Percentiles rank a stretch among this genome's conserved stretches.
These are phyloP conservation scores for Zosterops pallidus DNA, from an alignment of 2,113 vertebrate species.

Conservation along the genomic window DNA sequence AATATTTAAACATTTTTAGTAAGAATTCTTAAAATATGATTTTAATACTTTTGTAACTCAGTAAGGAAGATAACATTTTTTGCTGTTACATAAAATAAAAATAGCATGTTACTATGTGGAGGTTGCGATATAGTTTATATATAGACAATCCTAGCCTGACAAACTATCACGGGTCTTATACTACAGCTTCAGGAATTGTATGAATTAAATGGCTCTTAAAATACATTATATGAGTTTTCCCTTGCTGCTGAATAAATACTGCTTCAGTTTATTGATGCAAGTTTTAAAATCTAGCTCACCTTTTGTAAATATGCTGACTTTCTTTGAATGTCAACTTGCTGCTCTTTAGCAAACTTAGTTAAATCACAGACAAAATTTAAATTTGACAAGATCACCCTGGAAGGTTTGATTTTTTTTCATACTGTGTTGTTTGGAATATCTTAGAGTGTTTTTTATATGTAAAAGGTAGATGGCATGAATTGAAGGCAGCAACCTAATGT, in stretches of 20 bases:
- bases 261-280: not conserved
- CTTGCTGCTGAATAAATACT: not conserved
- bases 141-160: constrained; percentile 61
- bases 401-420: not conserved
- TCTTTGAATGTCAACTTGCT: not conserved
- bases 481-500: not conserved
- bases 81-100: constrained; percentile 69
- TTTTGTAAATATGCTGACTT: not conserved
- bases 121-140: constrained; percentile 69
- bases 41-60: constrained; percentile 3
- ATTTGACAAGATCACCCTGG: not conserved
- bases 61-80: constrained; percentile 44
- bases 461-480: not conserved
- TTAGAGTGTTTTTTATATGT: not conserved
- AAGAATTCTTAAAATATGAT: not conserved
- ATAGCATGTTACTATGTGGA: constrained; percentile 65
- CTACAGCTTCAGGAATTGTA: constrained; percentile 20
- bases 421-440: not conserved
- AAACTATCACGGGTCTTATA: constrained; percentile 26
- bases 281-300: not conserved
- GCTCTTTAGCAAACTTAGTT: not conserved
- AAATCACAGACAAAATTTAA: not conserved
- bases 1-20: constrained; percentile 17
- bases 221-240: not conserved
- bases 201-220: not conserved